Evolutionary conservation across 1,140 invertebrate genomes (phyloP).

Genomic region (Eupristina koningsbergeri): DNA sequence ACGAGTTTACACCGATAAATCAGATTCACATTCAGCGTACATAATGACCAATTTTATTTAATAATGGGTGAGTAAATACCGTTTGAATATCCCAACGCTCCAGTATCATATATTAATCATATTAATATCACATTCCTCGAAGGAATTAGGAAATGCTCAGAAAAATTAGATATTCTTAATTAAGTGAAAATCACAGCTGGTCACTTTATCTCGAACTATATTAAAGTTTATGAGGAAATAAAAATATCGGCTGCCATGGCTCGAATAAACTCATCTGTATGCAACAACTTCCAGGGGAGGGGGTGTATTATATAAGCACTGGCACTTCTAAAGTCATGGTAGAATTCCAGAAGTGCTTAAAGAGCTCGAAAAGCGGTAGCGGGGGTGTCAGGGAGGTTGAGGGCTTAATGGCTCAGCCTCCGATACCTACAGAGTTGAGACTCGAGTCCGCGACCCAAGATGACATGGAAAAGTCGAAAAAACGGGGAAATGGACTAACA

Average conservation of each 20-base stretch:
- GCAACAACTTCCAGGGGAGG: background rate
- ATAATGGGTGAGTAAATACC: background rate
- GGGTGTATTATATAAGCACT: conserved; percentile 4
- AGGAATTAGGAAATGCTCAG: no score
- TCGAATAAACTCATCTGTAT: conserved; percentile 1
- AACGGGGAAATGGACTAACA: background rate
- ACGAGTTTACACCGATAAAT: background rate
- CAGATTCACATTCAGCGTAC: background rate
- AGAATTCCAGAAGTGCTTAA: conserved; percentile 63
- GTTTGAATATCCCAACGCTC: no score
- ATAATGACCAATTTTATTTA: background rate
- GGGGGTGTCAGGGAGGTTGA: background rate
- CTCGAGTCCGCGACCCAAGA: background rate
- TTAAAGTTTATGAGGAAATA: background rate
- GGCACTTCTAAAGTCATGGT: conserved; percentile 47
- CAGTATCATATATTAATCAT: no score
- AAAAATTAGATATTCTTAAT: conserved; percentile 23
- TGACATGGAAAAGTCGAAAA: conserved; percentile 11
- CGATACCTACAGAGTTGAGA: background rate
- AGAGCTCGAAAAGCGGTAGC: conserved; percentile 60
- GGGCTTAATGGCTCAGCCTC: no score
- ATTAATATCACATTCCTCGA: no score
- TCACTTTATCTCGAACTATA: conserved; percentile 35
- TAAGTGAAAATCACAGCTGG: conserved; percentile 41
- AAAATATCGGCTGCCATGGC: background rate